Base-by-base conservation (phyloP, 2,888 invertebrate genomes). In the Aricia artaxerxes region DNA sequence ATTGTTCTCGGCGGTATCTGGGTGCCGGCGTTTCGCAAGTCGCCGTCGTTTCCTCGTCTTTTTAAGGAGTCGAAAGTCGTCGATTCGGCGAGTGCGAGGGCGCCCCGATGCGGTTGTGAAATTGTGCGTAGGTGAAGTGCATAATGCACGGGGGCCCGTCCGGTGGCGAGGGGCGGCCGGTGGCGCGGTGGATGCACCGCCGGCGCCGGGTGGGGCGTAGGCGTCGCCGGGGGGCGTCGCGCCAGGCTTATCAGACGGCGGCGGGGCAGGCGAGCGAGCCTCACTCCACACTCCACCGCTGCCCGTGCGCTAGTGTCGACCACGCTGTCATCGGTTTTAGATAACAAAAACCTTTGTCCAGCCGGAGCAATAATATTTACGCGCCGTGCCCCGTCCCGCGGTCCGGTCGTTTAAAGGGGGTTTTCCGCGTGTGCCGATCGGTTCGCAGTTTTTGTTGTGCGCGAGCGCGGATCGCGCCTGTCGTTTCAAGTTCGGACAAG, bases 291-390 rank as follows among this genome's bases (percentile, higher is more conserved):
- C 81, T 84, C 88, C 87, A 88, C 89, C 93, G 90, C 92, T 90
- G 93, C 82, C 90, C 93, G 93, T 88, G 92, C 91, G 83, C 87
- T 88, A 88, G 91, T 88, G 88, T 90, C 85, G 87, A 86, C 85
- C 88, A 88, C 89, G 86, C 91, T 91, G 90, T 88, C 91, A 90
- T 89, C 88, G 90, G 90, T 91, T 91, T 89, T 92, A 91, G 92
- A 92, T 93, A 92, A 93, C 93, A 91, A 92, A 92, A 94, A 92
- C 94, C 94, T 94, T 94, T 94, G 94, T 94, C 94, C 93, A 92
- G 92, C 87, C 89, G 89, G 87, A 90, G 88, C 91, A 92, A 76
- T 92, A 93, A 94, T 93, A 94, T 93, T 94, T 92, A 93, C 93
- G 89, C 88, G 85, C 87, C 86, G 88, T 88, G 90, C 88, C 87